phyloP scores from a whole-genome alignment of 2,113 vertebrate genomes.

The Gobio gobio region DNA sequence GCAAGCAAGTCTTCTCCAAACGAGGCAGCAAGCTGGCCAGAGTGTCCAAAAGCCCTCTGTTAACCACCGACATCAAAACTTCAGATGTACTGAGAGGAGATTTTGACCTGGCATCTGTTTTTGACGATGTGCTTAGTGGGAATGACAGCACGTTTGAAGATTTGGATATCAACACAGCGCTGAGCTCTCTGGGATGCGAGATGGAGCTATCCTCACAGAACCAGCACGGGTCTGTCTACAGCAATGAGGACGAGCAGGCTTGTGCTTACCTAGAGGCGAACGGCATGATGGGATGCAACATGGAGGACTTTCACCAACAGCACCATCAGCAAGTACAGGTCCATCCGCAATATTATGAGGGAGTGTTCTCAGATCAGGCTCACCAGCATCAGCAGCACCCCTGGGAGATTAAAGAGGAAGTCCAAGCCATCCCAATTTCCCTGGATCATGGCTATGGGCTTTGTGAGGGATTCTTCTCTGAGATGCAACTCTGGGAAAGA shows the following conservation, averaged over 20 bases:
- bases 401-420: conserved; percentile 81
- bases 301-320: conserved; percentile 69
- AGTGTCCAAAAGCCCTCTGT: conserved; percentile 71
- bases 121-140: conserved; percentile 78
- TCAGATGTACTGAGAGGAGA: conserved; percentile 74
- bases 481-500: conserved; percentile 80
- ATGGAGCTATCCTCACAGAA: conserved; percentile 72
- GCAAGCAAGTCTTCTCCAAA: conserved; percentile 71
- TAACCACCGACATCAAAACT: conserved; percentile 70
- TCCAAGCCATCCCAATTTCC: conserved; percentile 68
- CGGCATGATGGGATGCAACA: conserved; percentile 58
- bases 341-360: conserved; percentile 72
- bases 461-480: conserved; percentile 79
- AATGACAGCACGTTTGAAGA: conserved; percentile 82
- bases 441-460: conserved; percentile 77
- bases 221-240: conserved; percentile 67
- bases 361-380: conserved; percentile 71
- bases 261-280: conserved; percentile 72
- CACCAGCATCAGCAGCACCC: conserved; percentile 72
- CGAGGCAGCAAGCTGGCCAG: conserved; percentile 62
- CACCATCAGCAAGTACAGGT: conserved; percentile 70
- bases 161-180: conserved; percentile 80
- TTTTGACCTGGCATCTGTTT: conserved; percentile 79
- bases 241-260: conserved; percentile 66
- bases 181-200: conserved; percentile 79